Base-by-base conservation (phyloP, 2,113 vertebrate genomes). In the Nerophis ophidion region DNA sequence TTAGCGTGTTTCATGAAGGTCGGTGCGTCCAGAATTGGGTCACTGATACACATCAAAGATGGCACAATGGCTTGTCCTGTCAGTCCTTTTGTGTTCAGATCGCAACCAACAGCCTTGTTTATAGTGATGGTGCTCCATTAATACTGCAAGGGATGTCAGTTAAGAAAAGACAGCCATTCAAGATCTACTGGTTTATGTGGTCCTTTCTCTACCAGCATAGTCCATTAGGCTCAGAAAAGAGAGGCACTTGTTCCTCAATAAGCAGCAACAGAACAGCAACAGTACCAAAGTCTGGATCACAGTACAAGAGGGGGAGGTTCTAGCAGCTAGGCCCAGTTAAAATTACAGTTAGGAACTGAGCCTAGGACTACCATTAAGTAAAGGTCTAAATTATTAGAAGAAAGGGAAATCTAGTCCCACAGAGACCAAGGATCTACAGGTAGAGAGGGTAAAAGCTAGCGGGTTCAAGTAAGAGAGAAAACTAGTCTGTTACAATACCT, bases 401-500 rank as follows among this genome's bases (percentile, higher is more conserved):
- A 77, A 74, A 79, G 62, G 66, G 65, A 71, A 76, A 59, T 74
- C 34, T 71, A 72, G 63, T 55, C 57, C 61, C 45, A 73, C 34
- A 45, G 17, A 72, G 58, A 67, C 53, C 74, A 65, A 76, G 50
- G n/a, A 65, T 79, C 71, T 82, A 88, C 47, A 38, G 63, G 77
- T 60, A 68, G 42, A 67, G 60, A 72, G 70, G 68, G 61, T 40
- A 69, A 56, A 74, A 63, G 44, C 79, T 79, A 70, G 67, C 51
- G 75, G 66, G 59, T 70, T 14, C 71, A 80, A 44, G 42, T 57
- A 42, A 50, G 26, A 65, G 53, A 60, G 44, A 36, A 65, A 72
- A 84, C 82, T 71, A 84, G 80, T 56, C 76, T 60, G 77, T 91
- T 95, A 95, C 93, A 86, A 91, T 98, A 99, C 97, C 96, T 98